phyloP scores from a whole-genome alignment of 2,113 vertebrate genomes.

The Emberiza fucata region DNA sequence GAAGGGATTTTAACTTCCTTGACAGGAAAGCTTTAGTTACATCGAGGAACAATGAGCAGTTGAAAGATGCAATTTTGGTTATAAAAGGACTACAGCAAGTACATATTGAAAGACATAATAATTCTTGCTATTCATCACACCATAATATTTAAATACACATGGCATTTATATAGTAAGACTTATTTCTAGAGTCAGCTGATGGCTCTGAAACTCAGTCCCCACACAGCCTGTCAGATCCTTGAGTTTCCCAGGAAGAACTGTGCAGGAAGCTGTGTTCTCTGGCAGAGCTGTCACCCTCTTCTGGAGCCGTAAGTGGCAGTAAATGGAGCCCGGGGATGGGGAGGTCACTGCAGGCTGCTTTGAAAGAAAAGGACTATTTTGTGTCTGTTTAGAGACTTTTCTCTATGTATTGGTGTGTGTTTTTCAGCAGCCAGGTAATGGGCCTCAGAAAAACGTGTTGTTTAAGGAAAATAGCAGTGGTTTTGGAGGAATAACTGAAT shows the following conservation, averaged over 20 bases:
- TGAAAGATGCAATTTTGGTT: slow-evolving; percentile 25
- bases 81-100: neutral
- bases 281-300: neutral
- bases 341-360: neutral
- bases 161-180: neutral
- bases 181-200: neutral
- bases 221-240: neutral
- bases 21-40: neutral
- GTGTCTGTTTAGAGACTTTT: neutral
- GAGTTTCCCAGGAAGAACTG: neutral
- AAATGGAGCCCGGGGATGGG: neutral
- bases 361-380: neutral
- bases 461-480: neutral
- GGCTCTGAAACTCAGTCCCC: neutral
- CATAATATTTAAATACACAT: neutral
- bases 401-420: neutral
- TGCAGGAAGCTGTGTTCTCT: neutral
- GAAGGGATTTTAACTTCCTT: slow-evolving; percentile 29
- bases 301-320: neutral
- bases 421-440: neutral
- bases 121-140: neutral
- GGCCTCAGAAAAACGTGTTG: neutral
- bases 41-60: neutral
- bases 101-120: neutral
- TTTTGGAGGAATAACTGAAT: neutral